phyloP scores from a whole-genome alignment of 2,113 vertebrate genomes.

The Lucifuga dentata region DNA sequence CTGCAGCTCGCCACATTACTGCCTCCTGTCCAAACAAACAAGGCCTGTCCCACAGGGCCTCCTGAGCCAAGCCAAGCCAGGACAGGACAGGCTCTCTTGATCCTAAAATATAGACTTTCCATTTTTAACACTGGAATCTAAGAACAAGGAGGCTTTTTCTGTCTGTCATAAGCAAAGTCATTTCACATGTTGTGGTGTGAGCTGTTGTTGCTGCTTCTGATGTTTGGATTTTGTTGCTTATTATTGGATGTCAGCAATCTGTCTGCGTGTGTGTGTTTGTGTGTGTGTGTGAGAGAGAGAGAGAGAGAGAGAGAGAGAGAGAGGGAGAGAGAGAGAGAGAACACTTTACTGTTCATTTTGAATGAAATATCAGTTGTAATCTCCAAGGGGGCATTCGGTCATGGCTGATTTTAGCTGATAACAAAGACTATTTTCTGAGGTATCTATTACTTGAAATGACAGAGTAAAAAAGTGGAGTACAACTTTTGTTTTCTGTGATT shows the following conservation, averaged over 20 bases:
- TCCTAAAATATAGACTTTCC: constrained; percentile 72
- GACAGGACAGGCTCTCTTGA: constrained; percentile 15
- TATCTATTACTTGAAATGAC: no score
- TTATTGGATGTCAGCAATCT: neutral
- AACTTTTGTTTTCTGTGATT: no score
- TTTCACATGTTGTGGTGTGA: constrained; percentile 34
- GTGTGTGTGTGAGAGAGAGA: constrained; percentile 24
- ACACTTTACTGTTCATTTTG: no score
- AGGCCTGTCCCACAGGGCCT: constrained; percentile 45
- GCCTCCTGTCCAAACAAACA: constrained; percentile 80
- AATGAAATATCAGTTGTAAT: no score
- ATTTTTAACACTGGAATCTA: constrained; percentile 55
- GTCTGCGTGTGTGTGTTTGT: constrained; percentile 12
- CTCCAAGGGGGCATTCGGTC: no score
- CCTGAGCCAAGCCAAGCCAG: constrained; percentile 31
- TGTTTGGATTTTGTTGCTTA: neutral
- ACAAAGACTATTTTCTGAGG: no score
- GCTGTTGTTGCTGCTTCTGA: constrained; percentile 27
- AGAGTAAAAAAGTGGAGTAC: no score
- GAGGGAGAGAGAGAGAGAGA: no score
- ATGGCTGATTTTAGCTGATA: no score
- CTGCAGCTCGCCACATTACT: constrained; percentile 73
- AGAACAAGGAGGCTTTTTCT: constrained; percentile 46
- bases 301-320: no score
- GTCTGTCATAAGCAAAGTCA: constrained; percentile 34